These are phyloP conservation scores for Leptinotarsa rubiginosa DNA, from an alignment of 2,888 invertebrate genomes.

Conservation along the genomic window DNA sequence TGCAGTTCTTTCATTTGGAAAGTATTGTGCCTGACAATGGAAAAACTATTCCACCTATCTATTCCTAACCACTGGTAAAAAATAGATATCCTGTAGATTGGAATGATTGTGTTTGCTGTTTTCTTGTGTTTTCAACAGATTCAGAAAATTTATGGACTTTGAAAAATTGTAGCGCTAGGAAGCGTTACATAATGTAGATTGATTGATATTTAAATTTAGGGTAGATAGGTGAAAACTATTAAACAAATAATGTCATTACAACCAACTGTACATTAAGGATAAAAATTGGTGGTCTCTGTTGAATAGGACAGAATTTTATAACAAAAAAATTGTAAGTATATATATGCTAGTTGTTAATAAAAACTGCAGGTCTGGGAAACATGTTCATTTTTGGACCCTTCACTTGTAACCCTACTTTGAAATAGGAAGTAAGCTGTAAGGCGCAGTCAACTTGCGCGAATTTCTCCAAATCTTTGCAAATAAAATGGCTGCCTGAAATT, in stretches of 20 bases:
- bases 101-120: constrained; percentile 18
- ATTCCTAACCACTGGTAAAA: constrained; percentile 8
- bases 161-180: constrained; percentile 7
- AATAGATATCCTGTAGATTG: constrained; percentile 16
- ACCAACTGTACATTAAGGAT: constrained; percentile 10
- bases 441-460: too few relatives aligned
- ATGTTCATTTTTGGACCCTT: constrained; percentile 8
- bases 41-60: constrained; percentile 13
- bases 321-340: constrained; percentile 16
- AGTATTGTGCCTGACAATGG: constrained; percentile 9
- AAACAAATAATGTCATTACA: constrained; percentile 17
- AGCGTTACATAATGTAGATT: constrained; percentile 19
- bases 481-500: too few relatives aligned
- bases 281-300: constrained; percentile 18
- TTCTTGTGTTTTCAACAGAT: constrained; percentile 11
- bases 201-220: constrained; percentile 22
- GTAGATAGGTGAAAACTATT: constrained; percentile 26
- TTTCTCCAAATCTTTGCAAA: too few relatives aligned
- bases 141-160: neutral
- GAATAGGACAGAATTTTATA: constrained; percentile 26
- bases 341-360: constrained; percentile 26
- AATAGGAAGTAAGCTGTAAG: too few relatives aligned
- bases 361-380: constrained; percentile 28
- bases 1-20: neutral
- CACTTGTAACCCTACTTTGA: neutral